Base-by-base conservation (phyloP, 92 coral and sea anemone species). In the Porites lobata region DNA sequence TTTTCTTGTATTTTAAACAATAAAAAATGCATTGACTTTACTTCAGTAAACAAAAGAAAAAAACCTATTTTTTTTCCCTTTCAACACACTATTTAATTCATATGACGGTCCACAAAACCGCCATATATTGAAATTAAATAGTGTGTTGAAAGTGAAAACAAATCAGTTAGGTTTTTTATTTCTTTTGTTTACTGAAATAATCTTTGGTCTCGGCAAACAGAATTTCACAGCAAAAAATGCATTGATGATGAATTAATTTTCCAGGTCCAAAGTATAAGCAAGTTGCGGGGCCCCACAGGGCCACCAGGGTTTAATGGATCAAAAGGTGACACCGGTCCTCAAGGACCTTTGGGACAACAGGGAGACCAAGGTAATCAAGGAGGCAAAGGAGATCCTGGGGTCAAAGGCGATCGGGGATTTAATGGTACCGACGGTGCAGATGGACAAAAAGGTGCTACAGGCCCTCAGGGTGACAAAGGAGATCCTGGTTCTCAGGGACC, bases 281-380 rank as follows among this genome's bases (percentile, higher is more conserved):
- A 62, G 66, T 62, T 18, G 66, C 66, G 18, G n/a, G 66, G 66
- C 11, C 61, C 69, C 3, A 57, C n/a, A 38, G 89, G 89, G 47
- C 77, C 78, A 1, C 22, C 69, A 15, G 89, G 89, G 1, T 65
- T 76, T 50, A 85, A 85, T 77, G 89, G 89, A 1, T 85, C 89
- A 19, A 69, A 78, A 18, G 89, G 89, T 3, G 69, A 18, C 32
- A 21, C 11, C 20, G 85, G 85, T 14, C 17, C 24, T 9, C 18
- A 9, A 8, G 83, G 83, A 18, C 5, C 7, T 9, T 8, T 3
- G n/a, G 78, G 83, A 20, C 2, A 5, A 8, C 70, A 54, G 20
- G 89, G 89, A 3, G 13, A 20, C 1, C 13, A 21, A 20, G 89
- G 89, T 7, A 13, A 12, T 0, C 32, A 24, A 9, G 89, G 89